These are phyloP conservation scores for Drosophila serrata DNA, from an alignment of 1,140 invertebrate species.

Conservation along the genomic window DNA sequence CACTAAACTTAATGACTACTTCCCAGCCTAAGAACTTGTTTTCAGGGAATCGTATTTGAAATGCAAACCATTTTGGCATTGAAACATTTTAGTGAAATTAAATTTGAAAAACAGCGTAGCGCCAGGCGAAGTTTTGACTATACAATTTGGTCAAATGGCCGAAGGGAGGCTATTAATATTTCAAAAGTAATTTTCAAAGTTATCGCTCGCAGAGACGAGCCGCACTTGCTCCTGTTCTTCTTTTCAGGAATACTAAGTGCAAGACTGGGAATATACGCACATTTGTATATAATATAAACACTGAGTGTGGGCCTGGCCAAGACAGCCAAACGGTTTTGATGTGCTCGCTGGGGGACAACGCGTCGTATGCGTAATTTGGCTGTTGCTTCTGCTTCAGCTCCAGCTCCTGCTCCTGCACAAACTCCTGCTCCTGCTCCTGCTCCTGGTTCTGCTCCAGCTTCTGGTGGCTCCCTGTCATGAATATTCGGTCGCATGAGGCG, in stretches of 20 bases:
- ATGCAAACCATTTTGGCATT: constrained; percentile 15
- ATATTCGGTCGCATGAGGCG: constrained; percentile 32
- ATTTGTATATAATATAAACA: constrained; percentile 11
- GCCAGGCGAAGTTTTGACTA: constrained; percentile 2
- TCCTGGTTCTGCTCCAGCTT: constrained; percentile 8
- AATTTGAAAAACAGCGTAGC: neutral
- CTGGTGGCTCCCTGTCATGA: constrained; percentile 44
- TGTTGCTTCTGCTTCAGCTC: constrained; percentile 34
- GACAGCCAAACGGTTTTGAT: constrained; percentile 30
- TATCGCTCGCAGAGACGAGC: constrained; percentile 17
- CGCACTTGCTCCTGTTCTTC: neutral
- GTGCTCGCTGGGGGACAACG: constrained; percentile 49
- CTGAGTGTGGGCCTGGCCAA: constrained; percentile 22
- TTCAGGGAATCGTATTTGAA: neutral
- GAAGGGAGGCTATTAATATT: constrained; percentile 50
- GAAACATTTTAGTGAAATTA: neutral
- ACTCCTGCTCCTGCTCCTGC: too few species aligned
- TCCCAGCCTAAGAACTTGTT: neutral
- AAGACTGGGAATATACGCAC: constrained; percentile 10
- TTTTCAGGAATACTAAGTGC: constrained; percentile 8
- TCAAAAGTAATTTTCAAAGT: constrained; percentile 67
- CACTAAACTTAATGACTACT: neutral
- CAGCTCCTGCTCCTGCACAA: constrained; percentile 22
- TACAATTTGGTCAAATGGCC: constrained; percentile 40
- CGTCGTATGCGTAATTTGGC: constrained; percentile 59